These are phyloP conservation scores for Protosalanx chinensis DNA, from an alignment of 2,797 vertebrate genomes.

Conservation along the genomic window DNA sequence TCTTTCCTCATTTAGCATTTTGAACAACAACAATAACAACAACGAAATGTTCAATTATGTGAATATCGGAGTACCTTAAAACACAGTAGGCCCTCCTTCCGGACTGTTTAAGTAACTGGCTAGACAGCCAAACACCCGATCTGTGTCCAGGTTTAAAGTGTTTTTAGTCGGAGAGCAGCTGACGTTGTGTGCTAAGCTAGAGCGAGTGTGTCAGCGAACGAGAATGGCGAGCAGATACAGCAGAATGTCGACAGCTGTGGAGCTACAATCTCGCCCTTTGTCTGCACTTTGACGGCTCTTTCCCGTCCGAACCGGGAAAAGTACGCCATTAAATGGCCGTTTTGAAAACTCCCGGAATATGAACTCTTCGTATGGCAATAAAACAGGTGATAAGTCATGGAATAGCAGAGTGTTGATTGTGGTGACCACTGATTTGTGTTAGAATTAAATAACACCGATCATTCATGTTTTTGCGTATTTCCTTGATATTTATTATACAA, in stretches of 20 bases:
- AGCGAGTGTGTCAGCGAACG: neutral
- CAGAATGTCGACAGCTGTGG: slow-evolving; percentile 3
- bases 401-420: no score
- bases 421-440: no score
- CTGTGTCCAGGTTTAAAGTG: neutral
- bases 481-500: neutral
- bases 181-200: neutral
- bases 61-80: neutral
- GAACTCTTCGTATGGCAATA: no score
- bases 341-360: neutral
- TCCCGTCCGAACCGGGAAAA: slow-evolving; percentile 16
- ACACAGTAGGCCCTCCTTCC: neutral
- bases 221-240: neutral
- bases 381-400: no score
- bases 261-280: slow-evolving; percentile 25
- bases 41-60: no score
- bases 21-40: no score
- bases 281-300: slow-evolving; percentile 24
- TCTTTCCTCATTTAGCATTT: no score
- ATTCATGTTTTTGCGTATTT: neutral
- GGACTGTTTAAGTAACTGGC: neutral
- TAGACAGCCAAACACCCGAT: neutral
- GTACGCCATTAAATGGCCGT: neutral
- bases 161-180: neutral
- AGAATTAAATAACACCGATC: no score